Evolutionary conservation across 2,797 vertebrate species (phyloP).

Genomic region (Hyperoplus immaculatus): DNA sequence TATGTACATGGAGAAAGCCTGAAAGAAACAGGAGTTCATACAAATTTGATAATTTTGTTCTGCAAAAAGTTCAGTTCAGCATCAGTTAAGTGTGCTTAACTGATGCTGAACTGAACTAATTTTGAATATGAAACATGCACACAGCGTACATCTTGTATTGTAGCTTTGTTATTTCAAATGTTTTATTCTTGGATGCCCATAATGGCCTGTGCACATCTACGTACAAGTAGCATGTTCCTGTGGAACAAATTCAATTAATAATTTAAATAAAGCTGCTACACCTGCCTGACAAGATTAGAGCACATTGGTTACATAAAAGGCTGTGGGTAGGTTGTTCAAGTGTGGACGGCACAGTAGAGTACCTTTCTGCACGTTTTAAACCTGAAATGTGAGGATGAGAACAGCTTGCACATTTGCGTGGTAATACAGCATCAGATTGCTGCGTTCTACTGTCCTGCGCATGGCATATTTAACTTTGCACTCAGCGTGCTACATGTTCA

Average conservation of each 20-base stretch:
- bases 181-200: not conserved
- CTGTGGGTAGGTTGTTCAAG: slow-evolving; percentile 59
- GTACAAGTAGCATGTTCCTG: slow-evolving; percentile 38
- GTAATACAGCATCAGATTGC: slow-evolving; percentile 40
- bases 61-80: slow-evolving; percentile 19
- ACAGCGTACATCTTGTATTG: not conserved
- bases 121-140: slow-evolving; percentile 28
- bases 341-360: slow-evolving; percentile 48
- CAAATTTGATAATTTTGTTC: slow-evolving; percentile 21
- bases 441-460: slow-evolving; percentile 14
- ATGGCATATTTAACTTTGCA: slow-evolving; percentile 29
- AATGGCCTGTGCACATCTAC: slow-evolving; percentile 9
- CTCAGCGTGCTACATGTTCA: slow-evolving; percentile 55
- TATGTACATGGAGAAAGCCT: slow-evolving; percentile 7
- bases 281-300: slow-evolving; percentile 50
- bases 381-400: slow-evolving; percentile 26
- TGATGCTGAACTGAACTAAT: not conserved
- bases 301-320: slow-evolving; percentile 65
- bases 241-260: slow-evolving; percentile 67
- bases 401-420: slow-evolving; percentile 39
- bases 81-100: slow-evolving; percentile 18
- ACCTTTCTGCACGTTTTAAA: slow-evolving; percentile 47
- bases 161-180: slow-evolving; percentile 11
- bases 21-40: slow-evolving; percentile 1
- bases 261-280: slow-evolving; percentile 65